Percentiles rank a stretch among this genome's conserved stretches.
Evolutionary conservation across 2,113 vertebrate genomes (phyloP).

Genomic region (Vimba vimba): DNA sequence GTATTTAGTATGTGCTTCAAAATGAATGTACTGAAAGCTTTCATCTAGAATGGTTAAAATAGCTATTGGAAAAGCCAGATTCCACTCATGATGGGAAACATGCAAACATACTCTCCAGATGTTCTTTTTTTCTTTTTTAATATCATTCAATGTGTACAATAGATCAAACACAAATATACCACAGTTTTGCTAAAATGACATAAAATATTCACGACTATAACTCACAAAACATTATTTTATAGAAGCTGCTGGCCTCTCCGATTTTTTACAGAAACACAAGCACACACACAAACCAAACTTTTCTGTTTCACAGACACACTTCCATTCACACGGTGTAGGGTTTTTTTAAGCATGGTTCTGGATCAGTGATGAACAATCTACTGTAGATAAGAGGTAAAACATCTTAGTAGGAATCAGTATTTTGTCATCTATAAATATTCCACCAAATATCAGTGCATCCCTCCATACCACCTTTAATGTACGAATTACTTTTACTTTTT

Average conservation of each 20-base stretch:
- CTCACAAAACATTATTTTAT: slow-evolving; percentile 55
- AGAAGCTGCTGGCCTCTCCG: slow-evolving; percentile 47
- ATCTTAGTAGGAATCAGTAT: slow-evolving; percentile 36
- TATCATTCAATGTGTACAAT: slow-evolving; percentile 54
- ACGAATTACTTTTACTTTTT: slow-evolving; percentile 8
- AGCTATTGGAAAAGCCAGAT: not conserved
- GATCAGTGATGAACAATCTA: slow-evolving; percentile 31
- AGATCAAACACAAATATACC: slow-evolving; percentile 55
- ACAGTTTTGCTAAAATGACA: slow-evolving; percentile 49
- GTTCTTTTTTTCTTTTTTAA: slow-evolving; percentile 54
- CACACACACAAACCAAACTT: slow-evolving; percentile 22
- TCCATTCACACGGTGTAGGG: slow-evolving; percentile 29
- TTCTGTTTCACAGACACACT: slow-evolving; percentile 32
- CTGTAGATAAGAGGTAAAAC: slow-evolving; percentile 12
- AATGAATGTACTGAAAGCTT: not conserved
- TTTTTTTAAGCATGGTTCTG: slow-evolving; percentile 39
- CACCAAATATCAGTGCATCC: slow-evolving; percentile 59
- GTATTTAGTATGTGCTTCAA: not conserved
- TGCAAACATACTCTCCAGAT: not conserved
- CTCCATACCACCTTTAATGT: slow-evolving; percentile 18
- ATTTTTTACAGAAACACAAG: slow-evolving; percentile 43
- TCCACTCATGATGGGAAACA: not conserved
- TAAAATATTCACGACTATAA: slow-evolving; percentile 55
- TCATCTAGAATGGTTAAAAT: too few relatives aligned
- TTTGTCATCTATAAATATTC: slow-evolving; percentile 56